Evolutionary conservation across 2,888 invertebrate genomes (phyloP).

Genomic region (Eilema depressum): DNA sequence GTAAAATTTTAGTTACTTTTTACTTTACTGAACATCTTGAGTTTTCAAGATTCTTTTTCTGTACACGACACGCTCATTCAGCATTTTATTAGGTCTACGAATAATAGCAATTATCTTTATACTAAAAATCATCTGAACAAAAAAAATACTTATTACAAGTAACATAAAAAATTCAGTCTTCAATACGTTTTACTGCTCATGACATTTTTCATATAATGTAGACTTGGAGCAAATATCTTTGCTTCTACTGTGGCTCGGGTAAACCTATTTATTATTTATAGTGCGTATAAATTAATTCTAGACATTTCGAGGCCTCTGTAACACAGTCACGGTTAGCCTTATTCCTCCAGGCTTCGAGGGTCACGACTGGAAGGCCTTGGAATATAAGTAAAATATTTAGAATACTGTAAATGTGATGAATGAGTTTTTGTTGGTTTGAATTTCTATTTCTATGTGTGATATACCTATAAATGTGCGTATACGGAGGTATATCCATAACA

Average conservation of each 20-base stretch:
- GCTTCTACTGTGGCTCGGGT: background rate
- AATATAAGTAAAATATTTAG: slow-evolving; percentile 24
- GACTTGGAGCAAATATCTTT: background rate
- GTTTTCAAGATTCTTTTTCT: background rate
- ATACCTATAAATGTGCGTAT: too few species aligned
- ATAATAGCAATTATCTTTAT: background rate
- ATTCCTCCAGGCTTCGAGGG: slow-evolving; percentile 22
- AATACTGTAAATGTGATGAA: background rate
- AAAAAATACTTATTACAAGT: background rate
- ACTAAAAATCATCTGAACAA: background rate
- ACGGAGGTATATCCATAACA: too few species aligned
- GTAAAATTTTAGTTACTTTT: background rate
- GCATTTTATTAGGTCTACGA: background rate
- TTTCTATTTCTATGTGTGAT: background rate
- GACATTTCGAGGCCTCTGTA: slow-evolving; percentile 23
- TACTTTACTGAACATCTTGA: background rate
- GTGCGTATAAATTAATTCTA: slow-evolving; percentile 31
- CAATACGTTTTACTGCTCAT: background rate
- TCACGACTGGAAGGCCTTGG: slow-evolving; percentile 15
- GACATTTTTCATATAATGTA: background rate
- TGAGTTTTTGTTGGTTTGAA: background rate
- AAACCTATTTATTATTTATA: slow-evolving; percentile 15
- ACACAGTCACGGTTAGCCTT: slow-evolving; percentile 33
- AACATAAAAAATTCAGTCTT: background rate
- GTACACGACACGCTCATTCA: background rate